Percentiles rank a stretch among this genome's conserved stretches.
These are phyloP conservation scores for Osedax fenrisi DNA, from an alignment of 2,888 invertebrate genomes.

Conservation along the genomic window DNA sequence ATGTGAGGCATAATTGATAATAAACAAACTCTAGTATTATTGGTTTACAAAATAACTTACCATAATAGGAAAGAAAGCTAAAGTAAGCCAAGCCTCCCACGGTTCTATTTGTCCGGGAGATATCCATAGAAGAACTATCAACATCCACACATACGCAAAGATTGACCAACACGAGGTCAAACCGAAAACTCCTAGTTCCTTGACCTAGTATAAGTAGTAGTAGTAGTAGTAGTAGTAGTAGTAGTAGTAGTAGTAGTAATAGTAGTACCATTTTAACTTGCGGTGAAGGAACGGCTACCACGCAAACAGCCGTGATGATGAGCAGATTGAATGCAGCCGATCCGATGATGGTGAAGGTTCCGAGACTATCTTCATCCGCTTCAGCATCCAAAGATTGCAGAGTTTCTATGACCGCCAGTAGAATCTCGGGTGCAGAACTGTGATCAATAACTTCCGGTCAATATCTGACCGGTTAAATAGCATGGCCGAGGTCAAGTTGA, in stretches of 20 bases:
- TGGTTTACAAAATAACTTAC: neutral
- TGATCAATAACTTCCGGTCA: too few relatives aligned
- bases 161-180: slow-evolving; percentile 45
- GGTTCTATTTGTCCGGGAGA: slow-evolving; percentile 41
- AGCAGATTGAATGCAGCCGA: slow-evolving; percentile 48
- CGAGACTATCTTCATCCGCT: slow-evolving; percentile 39
- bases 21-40: too few relatives aligned
- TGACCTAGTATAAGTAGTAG: slow-evolving; percentile 36
- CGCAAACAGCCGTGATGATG: slow-evolving; percentile 46
- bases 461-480: too few relatives aligned
- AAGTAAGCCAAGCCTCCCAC: slow-evolving; percentile 47
- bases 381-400: slow-evolving; percentile 33
- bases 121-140: slow-evolving; percentile 41
- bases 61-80: slow-evolving; percentile 44
- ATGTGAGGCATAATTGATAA: too few relatives aligned
- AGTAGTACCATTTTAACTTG: slow-evolving; percentile 37
- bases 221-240: neutral
- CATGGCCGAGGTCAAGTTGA: too few relatives aligned
- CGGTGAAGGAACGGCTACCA: slow-evolving; percentile 40
- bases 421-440: slow-evolving; percentile 45
- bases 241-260: too few relatives aligned
- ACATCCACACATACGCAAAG: slow-evolving; percentile 49
- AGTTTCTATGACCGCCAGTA: slow-evolving; percentile 43
- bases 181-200: slow-evolving; percentile 45
- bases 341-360: slow-evolving; percentile 48